Conservation (phyloP, 2,888 invertebrate species). For the Syrista parreyssii region DNA sequence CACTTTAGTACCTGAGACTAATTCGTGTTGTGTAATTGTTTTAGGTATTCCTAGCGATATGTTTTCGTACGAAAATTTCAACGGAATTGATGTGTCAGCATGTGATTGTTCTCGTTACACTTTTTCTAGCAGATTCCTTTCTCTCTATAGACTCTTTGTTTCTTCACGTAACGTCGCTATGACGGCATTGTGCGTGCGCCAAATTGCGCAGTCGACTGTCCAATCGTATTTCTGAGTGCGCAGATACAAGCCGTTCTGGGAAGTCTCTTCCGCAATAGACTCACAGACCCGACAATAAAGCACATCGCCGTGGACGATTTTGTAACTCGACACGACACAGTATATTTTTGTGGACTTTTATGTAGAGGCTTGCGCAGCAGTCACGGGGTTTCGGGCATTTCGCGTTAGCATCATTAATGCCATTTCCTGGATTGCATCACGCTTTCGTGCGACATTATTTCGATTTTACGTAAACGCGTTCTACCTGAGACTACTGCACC, state of each 20-base stretch:
- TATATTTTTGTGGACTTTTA: not conserved
- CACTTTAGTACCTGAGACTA: not conserved
- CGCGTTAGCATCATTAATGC: not conserved
- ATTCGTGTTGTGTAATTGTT: not conserved
- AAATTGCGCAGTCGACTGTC: not conserved
- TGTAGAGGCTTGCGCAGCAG: not conserved
- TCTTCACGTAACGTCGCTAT: not conserved
- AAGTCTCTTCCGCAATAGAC: not conserved
- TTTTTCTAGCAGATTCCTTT: not conserved
- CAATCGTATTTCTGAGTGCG: not conserved
- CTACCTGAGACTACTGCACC: not conserved
- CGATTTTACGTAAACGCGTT: not conserved
- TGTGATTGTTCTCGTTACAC: not conserved
- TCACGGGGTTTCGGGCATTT: not conserved
- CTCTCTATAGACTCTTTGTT: not conserved
- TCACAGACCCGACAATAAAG: not conserved
- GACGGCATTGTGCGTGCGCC: not conserved
- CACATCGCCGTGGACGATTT: not conserved
- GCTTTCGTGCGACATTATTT: not conserved
- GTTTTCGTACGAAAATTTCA: not conserved
- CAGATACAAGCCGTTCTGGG: not conserved
- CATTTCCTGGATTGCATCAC: not conserved
- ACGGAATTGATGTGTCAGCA: not conserved
- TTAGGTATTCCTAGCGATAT: not conserved
- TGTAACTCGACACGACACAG: not conserved